Evolutionary conservation across 2,797 vertebrate genomes (phyloP).

Genomic region (Lateolabrax maculatus): DNA sequence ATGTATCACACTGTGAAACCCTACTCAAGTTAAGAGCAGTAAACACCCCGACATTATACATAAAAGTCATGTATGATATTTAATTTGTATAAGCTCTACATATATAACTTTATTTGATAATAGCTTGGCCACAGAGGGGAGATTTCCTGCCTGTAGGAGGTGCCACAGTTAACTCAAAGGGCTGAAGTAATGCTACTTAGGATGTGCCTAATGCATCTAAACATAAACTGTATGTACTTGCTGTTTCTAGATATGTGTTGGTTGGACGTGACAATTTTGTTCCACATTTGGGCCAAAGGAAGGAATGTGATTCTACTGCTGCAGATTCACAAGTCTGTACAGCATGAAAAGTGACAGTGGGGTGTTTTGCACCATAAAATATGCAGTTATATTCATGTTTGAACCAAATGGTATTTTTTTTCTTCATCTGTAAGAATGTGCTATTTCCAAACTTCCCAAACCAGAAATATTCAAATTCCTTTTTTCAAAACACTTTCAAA

Average conservation of each 20-base stretch:
- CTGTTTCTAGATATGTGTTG: neutral
- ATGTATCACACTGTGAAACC: neutral
- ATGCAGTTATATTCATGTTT: neutral
- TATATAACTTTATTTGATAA: neutral
- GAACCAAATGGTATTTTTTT: neutral
- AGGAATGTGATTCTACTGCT: neutral
- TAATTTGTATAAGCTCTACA: neutral
- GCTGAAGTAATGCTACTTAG: neutral
- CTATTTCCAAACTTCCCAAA: neutral
- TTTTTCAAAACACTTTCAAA: neutral
- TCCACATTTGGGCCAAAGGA: neutral
- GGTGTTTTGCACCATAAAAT: neutral
- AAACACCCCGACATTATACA: neutral
- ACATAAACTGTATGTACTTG: neutral
- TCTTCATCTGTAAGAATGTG: neutral
- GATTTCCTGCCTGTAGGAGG: slow-evolving; percentile 22
- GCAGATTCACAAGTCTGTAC: slow-evolving; percentile 8
- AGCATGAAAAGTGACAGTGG: neutral
- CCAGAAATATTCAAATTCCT: neutral
- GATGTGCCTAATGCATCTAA: neutral
- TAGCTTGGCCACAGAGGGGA: neutral
- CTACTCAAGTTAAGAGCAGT: neutral
- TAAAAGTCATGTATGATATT: neutral
- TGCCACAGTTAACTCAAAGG: slow-evolving; percentile 4
- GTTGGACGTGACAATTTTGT: neutral